Percentiles rank a stretch among this genome's conserved stretches.
Evolutionary conservation across 2,113 vertebrate genomes (phyloP).

Genomic region (Turnix velox): DNA sequence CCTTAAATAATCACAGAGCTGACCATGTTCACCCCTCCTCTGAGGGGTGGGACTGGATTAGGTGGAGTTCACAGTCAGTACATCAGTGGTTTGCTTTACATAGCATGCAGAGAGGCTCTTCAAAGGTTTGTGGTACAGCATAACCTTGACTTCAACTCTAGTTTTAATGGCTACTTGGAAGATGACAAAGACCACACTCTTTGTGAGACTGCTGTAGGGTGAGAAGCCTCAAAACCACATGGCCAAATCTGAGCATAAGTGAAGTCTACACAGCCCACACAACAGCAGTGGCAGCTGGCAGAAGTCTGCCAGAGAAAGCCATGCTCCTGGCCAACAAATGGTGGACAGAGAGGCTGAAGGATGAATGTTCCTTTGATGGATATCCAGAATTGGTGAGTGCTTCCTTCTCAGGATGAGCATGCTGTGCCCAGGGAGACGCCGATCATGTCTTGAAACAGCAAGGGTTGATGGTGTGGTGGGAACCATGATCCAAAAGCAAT

Average conservation of each 20-base stretch:
- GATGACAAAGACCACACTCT: constrained; percentile 48
- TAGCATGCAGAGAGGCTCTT: constrained; percentile 17
- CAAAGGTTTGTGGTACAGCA: constrained; percentile 34
- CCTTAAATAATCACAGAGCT: background rate
- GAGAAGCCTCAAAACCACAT: constrained; percentile 56
- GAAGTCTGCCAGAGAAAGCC: background rate
- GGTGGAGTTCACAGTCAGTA: background rate
- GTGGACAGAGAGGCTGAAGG: background rate
- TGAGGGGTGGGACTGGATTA: too few relatives aligned
- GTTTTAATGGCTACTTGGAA: constrained; percentile 42
- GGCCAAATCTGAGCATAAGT: constrained; percentile 18
- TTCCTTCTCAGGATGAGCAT: background rate
- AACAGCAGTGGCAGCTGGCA: constrained; percentile 1
- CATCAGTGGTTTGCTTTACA: background rate
- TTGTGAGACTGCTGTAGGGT: constrained; percentile 26
- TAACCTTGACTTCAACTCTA: constrained; percentile 64
- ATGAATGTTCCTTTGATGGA: background rate
- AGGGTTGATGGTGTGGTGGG: background rate
- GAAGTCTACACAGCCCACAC: constrained; percentile 22
- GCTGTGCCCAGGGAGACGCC: background rate
- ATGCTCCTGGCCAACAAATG: constrained; percentile 8
- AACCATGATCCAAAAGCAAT: background rate
- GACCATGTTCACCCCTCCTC: background rate
- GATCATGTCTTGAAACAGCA: background rate
- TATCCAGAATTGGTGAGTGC: background rate